A percentile compares a stretch with the other conserved stretches of the same genome.
These are phyloP conservation scores for Acrobasis suavella DNA, from an alignment of 2,888 invertebrate species.

Conservation along the genomic window DNA sequence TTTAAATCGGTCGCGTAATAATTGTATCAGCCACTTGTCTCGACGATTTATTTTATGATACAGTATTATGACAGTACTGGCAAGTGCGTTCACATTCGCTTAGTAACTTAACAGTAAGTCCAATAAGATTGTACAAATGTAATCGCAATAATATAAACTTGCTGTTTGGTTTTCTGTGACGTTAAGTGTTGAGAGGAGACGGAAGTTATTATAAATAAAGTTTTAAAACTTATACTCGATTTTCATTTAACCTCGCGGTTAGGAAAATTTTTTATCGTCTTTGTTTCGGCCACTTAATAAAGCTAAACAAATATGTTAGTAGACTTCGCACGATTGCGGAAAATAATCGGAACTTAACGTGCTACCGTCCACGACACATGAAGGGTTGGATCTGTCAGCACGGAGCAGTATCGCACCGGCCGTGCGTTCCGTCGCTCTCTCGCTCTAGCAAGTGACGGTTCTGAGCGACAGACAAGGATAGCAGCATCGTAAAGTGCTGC, in stretches of 20 bases:
- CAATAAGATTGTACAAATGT: constrained; percentile 49
- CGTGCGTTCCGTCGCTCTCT: too few species aligned
- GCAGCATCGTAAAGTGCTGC: too few species aligned
- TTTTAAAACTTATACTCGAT: constrained; percentile 50
- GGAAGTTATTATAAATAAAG: constrained; percentile 70
- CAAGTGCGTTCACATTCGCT: constrained; percentile 2
- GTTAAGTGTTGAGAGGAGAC: constrained; percentile 64
- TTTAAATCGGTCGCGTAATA: constrained; percentile 16
- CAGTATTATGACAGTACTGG: constrained; percentile 49
- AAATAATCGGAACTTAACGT: too few species aligned
- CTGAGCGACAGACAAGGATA: too few species aligned
- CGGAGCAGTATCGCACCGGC: too few species aligned
- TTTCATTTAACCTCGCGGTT: constrained; percentile 40
- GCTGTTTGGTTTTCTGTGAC: constrained; percentile 65
- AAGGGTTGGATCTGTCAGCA: too few species aligned
- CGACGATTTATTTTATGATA: constrained; percentile 24
- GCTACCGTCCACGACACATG: too few species aligned
- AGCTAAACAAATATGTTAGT: too few species aligned
- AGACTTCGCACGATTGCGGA: too few species aligned
- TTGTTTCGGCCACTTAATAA: neutral
- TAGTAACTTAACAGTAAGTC: constrained; percentile 26
- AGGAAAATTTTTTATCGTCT: neutral
- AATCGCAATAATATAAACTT: constrained; percentile 54
- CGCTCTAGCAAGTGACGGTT: too few species aligned
- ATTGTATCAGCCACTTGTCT: constrained; percentile 35